A percentile compares a stretch with the other conserved stretches of the same genome.
Conservation (phyloP, 2,113 vertebrate species). For the Oxyruncus cristatus region DNA sequence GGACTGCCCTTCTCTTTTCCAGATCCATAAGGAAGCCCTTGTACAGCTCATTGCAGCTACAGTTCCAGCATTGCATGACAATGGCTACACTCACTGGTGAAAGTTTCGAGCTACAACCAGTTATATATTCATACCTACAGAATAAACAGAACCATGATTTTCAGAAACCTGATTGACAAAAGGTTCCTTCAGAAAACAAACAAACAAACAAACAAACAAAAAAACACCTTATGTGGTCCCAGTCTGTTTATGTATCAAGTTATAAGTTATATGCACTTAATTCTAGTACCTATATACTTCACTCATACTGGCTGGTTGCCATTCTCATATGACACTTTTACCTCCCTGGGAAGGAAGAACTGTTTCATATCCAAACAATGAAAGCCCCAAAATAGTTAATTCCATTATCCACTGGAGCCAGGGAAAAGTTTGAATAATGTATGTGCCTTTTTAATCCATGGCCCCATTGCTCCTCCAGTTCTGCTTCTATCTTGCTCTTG, state of each 20-base stretch:
- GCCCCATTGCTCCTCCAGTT: background rate
- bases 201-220: too few relatives aligned
- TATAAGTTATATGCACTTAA: background rate
- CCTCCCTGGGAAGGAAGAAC: background rate
- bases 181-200: background rate
- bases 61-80: background rate
- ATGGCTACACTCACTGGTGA: background rate
- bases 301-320: background rate
- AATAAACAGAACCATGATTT: background rate
- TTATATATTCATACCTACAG: background rate
- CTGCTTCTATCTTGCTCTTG: background rate
- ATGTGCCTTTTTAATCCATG: slow-evolving; percentile 6
- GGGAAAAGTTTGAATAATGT: slow-evolving; percentile 4
- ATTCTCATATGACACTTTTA: background rate
- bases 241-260: background rate
- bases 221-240: background rate
- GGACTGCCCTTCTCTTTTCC: background rate
- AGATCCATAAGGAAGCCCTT: background rate
- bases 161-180: background rate
- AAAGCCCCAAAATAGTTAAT: background rate
- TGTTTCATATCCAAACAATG: background rate
- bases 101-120: background rate
- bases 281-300: background rate
- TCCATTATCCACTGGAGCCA: background rate
- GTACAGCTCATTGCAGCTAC: background rate